Base-by-base conservation (phyloP, 2,797 vertebrate species). In the Alcedo atthis region DNA sequence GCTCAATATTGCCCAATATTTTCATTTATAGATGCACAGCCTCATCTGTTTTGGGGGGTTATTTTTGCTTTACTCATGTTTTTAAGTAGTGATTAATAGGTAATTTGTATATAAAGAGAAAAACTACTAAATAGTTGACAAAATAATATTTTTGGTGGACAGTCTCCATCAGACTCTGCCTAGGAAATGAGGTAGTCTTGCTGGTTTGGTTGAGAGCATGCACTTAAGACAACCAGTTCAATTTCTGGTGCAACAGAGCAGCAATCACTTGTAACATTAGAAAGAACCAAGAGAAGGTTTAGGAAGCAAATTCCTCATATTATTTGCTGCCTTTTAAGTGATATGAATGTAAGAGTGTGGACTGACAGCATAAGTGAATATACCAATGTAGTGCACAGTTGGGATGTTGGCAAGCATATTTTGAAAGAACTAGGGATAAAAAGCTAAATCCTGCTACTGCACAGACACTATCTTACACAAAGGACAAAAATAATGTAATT, bases 301-400 rank as follows among this genome's bases (percentile, higher is more conserved):
- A 80, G 61, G 26, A 85, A 83, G 55, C 7, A 28, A 51, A 74
- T 91, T 85, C 24, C 21, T 35, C 24, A 32, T 82, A 15, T 77
- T 59, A 32, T 80, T 80, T 87, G 8, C 30, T 77, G 19, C 69
- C 59, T 73, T 85, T 87, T 57, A 70, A 77, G 6, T 45, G 73
- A 92, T 53, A 82, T 45, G 25, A 62, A n/a, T 63, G n/a, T 24
- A 30, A 35, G 82, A 80, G 16, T 4, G 5, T 26, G 30, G 15
- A 53, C 30, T 74, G 30, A 63, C 61, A 35, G 0, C 9, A 7
- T 10, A 43, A 80, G 8, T 37, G 66, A 85, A 32, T 25, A 4
- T 6, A 37, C 12, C 26, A 30, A 3, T 15, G 10, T 1, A n/a
- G 13, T 3, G 1, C 22, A 20, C 3, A 6, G 37, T 75, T 42